Evolutionary conservation across 2,888 invertebrate species (phyloP), one percentile per base, ranked within the genome.

Genomic region (Lottia gigantea): DNA sequence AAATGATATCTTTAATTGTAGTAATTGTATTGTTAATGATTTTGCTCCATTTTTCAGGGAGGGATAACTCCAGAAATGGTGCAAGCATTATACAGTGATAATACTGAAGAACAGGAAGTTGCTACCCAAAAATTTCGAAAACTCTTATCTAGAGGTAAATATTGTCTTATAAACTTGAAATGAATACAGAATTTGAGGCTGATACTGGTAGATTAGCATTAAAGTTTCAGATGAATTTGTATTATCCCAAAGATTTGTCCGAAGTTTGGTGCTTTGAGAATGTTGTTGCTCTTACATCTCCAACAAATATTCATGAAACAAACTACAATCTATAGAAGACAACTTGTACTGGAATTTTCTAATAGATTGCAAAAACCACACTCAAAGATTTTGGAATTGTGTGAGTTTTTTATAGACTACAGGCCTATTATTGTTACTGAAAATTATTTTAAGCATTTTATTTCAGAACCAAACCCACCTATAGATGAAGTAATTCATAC

Each of bases 401-500:
- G 40, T 14, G 31, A 25, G 31, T 26, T 40, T 3, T 2, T 64
- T 19, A 26, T 4, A 63, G 16, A 7, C 2, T 23, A n/a, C n/a
- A n/a, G n/a, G n/a, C n/a, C n/a, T n/a, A n/a, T 25, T 23, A 16
- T 25, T 63, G 23, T 31, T 45, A 15, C 31, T 40, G 40, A 19
- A 26, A 23, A 40, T 66, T 55, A 16, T 23, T 66, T 49, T 67
- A 40, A 14, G 11, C 25, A 16, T 71, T 68, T 46, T 66, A 65
- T 73, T 79, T 46, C 81, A 89, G 97, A 98, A 90, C 97, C 97
- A 4, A 96, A 97, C 91, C 98, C 98, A 69, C 98, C 97, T 2
- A 98, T 98, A 81, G 96, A 97, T 89, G 96, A 96, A 91, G 97
- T 98, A 62, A 96, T 98, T 86, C 92, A 93, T 80, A 95, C 95